These are phyloP conservation scores for Notothenia rossii DNA, from an alignment of 2,113 vertebrate genomes.

Conservation along the genomic window DNA sequence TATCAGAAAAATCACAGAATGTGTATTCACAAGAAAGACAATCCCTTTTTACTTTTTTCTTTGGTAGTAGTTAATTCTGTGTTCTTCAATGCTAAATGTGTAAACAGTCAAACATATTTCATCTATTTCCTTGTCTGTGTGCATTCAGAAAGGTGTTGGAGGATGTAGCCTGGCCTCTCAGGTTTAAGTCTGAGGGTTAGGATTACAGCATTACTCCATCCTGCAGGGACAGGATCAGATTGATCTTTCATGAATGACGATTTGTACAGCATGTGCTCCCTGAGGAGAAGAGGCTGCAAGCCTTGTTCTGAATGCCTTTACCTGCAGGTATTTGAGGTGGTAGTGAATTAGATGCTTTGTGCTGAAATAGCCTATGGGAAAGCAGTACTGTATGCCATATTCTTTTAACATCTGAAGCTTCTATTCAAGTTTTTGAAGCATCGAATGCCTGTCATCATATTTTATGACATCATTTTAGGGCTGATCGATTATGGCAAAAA, in stretches of 20 bases:
- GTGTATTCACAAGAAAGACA: background rate
- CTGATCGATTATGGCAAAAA: too few relatives aligned
- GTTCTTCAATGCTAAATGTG: background rate
- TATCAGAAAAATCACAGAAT: background rate
- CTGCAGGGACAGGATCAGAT: slow-evolving; percentile 79
- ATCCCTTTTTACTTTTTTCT: background rate
- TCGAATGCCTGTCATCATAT: too few relatives aligned
- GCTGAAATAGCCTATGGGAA: background rate
- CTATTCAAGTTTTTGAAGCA: too few relatives aligned
- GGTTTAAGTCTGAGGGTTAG: slow-evolving; percentile 72
- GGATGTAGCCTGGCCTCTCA: slow-evolving; percentile 52
- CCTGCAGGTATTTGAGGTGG: background rate
- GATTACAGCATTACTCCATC: slow-evolving; percentile 63
- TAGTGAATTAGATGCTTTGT: background rate
- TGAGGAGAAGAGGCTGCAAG: slow-evolving; percentile 26
- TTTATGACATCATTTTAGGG: too few relatives aligned
- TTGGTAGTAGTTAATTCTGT: background rate
- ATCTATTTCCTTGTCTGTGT: background rate
- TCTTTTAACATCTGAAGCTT: too few relatives aligned
- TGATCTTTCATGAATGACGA: slow-evolving; percentile 56
- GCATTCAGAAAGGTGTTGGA: slow-evolving; percentile 50
- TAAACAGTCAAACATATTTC: background rate
- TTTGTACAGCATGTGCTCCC: slow-evolving; percentile 46
- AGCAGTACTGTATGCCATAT: too few relatives aligned
- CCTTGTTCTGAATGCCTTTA: slow-evolving; percentile 23